phyloP scores from a whole-genome alignment of 2,888 invertebrate species.

The Penaeus monodon region DNA sequence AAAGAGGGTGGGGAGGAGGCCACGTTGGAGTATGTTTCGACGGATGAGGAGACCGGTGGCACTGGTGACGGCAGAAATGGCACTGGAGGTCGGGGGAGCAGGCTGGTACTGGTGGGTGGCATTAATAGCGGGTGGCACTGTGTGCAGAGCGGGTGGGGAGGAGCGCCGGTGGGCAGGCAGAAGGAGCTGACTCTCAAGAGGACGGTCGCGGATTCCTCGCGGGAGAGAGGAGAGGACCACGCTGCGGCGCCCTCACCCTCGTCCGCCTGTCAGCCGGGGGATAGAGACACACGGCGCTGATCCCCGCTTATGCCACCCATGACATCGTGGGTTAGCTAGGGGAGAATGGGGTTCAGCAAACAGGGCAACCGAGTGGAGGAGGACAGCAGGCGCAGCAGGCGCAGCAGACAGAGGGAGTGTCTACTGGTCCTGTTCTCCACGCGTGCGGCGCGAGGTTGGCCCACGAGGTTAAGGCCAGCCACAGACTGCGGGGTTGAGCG shows the following conservation, averaged over 20 bases:
- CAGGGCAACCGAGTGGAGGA: too few species aligned
- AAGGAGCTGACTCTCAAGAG: background rate
- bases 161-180: background rate
- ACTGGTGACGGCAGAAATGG: background rate
- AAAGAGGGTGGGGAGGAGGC: background rate
- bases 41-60: background rate
- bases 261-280: background rate
- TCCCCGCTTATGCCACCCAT: too few species aligned
- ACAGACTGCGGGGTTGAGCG: background rate
- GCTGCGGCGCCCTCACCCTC: background rate
- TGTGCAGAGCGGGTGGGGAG: slow-evolving; percentile 8
- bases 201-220: background rate
- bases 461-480: background rate
- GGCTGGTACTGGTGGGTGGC: background rate
- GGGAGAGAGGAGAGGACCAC: background rate
- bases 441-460: too few species aligned
- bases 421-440: too few species aligned
- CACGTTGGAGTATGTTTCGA: background rate
- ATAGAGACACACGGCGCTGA: too few species aligned
- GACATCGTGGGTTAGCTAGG: too few species aligned
- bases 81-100: background rate
- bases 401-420: too few species aligned
- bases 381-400: too few species aligned
- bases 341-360: too few species aligned
- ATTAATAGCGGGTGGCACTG: slow-evolving; percentile 1